Base-by-base conservation (phyloP, 2,888 invertebrate species). In the Perizoma flavofasciatum region DNA sequence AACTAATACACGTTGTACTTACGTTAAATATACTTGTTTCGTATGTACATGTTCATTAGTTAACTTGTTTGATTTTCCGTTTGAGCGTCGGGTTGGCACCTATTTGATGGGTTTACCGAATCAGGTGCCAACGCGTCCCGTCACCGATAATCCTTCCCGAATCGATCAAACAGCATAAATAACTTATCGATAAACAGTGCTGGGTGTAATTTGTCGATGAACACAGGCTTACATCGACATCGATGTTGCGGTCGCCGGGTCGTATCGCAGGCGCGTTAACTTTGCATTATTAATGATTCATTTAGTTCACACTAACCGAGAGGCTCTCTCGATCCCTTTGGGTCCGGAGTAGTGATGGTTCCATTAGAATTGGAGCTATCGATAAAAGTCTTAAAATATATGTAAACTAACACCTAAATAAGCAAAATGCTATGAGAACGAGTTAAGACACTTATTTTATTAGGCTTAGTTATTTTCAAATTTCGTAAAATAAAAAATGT, bases 231-330 rank as follows among this genome's bases (percentile, higher is more conserved):
- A 76, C 77, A 82, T 85, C 83, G 84, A 83, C 83, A 83, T 86
- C 86, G 88, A 87, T 85, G 85, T 81, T 75, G 71, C 73, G 73
- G 75, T 72, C 40, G 46, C 33, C 37, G 51, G 65, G 77, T 75
- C 69, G 77, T 75, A 74, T 79, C 80, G 76, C 73, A 44, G 68
- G 78, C 78, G 81, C 79, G 88, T 85, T 86, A 84, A 87, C 83
- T 86, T 85, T 90, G 83, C 86, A 91, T 92, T 91, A 92, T 91
- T 92, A 92, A 92, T 89, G 91, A 88, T 90, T 91, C 91, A 91
- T 92, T 91, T 92, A 91, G 90, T 91, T 90, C 91, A 87, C 91
- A 90, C 91, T 90, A 91, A 91, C 89, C 84, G 83, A 82, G 83
- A 81, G 79, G 83, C 82, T 78, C 81, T 77, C 79, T 81, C 79